Percentiles rank a stretch among this genome's conserved stretches.
These are phyloP conservation scores for Tamandua tetradactyla DNA, from an alignment of 2,797 vertebrate species.

Conservation along the genomic window DNA sequence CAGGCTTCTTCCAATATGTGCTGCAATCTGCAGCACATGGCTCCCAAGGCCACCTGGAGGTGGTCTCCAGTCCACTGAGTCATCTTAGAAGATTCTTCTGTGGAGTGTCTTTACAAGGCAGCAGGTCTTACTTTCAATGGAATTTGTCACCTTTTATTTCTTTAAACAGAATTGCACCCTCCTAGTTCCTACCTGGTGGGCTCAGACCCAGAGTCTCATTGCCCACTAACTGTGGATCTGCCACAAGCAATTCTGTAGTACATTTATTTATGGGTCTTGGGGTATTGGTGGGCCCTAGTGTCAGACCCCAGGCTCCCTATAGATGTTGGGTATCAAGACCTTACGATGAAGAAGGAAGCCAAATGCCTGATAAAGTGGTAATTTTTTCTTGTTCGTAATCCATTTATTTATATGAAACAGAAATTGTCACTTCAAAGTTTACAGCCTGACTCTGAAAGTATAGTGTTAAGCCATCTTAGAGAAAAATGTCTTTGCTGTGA, in stretches of 20 bases:
- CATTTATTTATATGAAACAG: too few species aligned
- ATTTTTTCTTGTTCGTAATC: too few species aligned
- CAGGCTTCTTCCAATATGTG: background rate
- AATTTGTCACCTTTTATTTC: background rate
- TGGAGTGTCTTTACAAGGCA: background rate
- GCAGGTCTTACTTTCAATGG: background rate
- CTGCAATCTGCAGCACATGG: background rate
- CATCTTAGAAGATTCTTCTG: background rate
- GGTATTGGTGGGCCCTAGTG: background rate
- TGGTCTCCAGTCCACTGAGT: background rate
- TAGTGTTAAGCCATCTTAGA: too few species aligned
- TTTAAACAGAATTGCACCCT: background rate
- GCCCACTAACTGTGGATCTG: background rate
- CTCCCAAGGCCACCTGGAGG: background rate
- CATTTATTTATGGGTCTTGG: background rate
- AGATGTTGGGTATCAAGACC: too few species aligned
- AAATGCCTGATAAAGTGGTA: background rate
- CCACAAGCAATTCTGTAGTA: background rate
- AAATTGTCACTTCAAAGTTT: too few species aligned
- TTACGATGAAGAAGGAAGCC: background rate
- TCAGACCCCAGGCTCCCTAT: background rate
- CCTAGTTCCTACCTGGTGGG: background rate
- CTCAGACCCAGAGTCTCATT: rapidly evolving
- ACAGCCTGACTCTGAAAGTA: too few species aligned
- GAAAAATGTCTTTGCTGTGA: too few species aligned